Evolutionary conservation across 2,797 vertebrate species (phyloP).

Genomic region (Phataginus tetradactyla): DNA sequence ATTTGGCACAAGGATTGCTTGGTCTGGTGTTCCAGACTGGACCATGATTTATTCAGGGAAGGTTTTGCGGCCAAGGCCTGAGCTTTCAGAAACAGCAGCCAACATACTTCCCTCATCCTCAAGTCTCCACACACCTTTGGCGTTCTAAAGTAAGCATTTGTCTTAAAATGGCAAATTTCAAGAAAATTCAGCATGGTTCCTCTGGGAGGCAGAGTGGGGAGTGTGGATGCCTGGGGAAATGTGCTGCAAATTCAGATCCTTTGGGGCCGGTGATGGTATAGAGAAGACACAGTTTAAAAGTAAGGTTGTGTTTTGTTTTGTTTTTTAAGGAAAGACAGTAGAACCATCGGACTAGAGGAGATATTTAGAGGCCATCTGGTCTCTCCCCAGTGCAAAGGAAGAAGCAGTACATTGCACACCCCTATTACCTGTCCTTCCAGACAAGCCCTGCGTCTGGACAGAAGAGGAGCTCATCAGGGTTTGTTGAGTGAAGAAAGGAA

Average conservation of each 20-base stretch:
- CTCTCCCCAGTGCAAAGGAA: neutral
- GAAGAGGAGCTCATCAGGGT: neutral
- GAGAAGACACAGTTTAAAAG: neutral
- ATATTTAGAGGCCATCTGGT: neutral
- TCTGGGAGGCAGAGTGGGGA: neutral
- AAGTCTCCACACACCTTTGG: neutral
- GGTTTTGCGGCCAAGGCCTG: neutral
- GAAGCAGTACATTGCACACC: neutral
- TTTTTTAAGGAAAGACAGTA: neutral
- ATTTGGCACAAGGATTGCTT: neutral
- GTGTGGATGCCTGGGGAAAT: neutral
- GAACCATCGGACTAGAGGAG: neutral
- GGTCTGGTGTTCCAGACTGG: neutral
- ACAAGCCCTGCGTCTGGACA: too few relatives aligned
- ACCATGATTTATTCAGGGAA: neutral
- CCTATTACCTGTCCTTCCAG: neutral
- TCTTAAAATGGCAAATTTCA: constrained; percentile 56
- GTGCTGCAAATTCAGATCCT: neutral
- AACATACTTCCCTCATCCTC: neutral
- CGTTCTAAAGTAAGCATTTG: constrained; percentile 48
- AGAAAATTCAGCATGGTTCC: constrained; percentile 10
- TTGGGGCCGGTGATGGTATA: neutral
- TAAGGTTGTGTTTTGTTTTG: neutral
- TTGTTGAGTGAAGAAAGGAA: neutral
- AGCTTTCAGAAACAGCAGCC: neutral